Conservation (phyloP, 2,888 invertebrate genomes). For the Zaprionus lineosus region DNA sequence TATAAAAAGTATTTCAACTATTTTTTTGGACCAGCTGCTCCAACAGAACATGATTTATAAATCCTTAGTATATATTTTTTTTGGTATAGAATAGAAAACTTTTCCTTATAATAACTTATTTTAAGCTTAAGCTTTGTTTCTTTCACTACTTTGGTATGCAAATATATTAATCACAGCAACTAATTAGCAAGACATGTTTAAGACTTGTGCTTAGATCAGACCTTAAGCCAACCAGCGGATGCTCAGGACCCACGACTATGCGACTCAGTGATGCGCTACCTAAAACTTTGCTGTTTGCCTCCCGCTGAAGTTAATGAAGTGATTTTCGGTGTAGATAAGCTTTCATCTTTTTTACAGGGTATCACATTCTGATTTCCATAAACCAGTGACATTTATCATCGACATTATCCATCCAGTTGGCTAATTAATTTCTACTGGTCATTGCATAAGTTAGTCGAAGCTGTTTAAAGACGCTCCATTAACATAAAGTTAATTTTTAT, state of each 20-base stretch:
- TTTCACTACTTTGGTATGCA: slow-evolving; percentile 31
- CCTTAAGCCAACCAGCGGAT: not conserved
- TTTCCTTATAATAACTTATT: no score
- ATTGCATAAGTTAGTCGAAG: slow-evolving; percentile 39
- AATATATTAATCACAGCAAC: slow-evolving; percentile 24
- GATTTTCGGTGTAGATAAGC: no score
- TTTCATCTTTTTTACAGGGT: not conserved
- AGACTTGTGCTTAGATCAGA: not conserved
- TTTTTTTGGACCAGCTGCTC: slow-evolving; percentile 49
- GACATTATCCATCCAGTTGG: slow-evolving; percentile 10
- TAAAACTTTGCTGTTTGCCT: no score
- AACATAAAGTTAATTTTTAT: slow-evolving; percentile 39
- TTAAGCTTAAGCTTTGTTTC: no score
- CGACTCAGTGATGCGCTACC: not conserved
- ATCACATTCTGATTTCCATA: no score
- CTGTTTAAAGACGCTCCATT: slow-evolving; percentile 15
- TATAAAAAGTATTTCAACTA: slow-evolving; percentile 54
- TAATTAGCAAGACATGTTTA: slow-evolving; percentile 27
- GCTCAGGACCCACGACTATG: not conserved
- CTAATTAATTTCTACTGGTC: slow-evolving; percentile 43
- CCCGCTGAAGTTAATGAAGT: no score
- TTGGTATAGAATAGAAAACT: no score
- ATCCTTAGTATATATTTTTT: no score
- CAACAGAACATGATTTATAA: no score
- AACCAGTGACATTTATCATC: slow-evolving; percentile 22